Conservation (phyloP, 2,113 vertebrate species). For the Galbula dea region DNA sequence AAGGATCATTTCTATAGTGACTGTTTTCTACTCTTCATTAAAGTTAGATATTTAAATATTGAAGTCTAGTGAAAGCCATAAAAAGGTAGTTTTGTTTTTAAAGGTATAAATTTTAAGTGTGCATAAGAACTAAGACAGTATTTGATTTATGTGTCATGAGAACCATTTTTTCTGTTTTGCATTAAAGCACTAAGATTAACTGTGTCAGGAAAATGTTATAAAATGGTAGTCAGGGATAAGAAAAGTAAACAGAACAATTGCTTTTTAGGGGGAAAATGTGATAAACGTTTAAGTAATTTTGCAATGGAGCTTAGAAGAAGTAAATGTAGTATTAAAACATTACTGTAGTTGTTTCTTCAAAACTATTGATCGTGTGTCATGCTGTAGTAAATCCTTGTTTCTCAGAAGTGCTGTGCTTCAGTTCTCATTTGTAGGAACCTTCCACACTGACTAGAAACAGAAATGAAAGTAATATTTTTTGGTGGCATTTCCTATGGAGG, state of each 20-base stretch:
- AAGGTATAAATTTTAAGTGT: neutral
- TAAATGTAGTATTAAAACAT: neutral
- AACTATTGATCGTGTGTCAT: neutral
- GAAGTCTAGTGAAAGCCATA: neutral
- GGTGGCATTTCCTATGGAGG: no score
- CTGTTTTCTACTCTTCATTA: neutral
- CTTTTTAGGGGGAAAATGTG: neutral
- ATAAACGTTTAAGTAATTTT: neutral
- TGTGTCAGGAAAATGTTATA: neutral
- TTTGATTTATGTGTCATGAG: neutral
- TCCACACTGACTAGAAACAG: neutral
- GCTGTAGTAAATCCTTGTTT: neutral
- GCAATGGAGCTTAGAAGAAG: neutral
- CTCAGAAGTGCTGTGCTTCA: neutral
- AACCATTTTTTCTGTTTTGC: neutral
- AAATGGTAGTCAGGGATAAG: neutral
- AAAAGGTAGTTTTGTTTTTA: neutral
- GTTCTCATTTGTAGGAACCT: neutral
- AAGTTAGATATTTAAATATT: neutral
- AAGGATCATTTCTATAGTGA: neutral
- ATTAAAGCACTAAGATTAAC: neutral
- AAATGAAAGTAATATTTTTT: neutral
- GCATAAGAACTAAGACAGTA: neutral
- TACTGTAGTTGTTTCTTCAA: neutral
- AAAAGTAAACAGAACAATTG: neutral